These are phyloP conservation scores for Drosophila willistoni DNA, from an alignment of 1,140 invertebrate genomes.

Conservation along the genomic window DNA sequence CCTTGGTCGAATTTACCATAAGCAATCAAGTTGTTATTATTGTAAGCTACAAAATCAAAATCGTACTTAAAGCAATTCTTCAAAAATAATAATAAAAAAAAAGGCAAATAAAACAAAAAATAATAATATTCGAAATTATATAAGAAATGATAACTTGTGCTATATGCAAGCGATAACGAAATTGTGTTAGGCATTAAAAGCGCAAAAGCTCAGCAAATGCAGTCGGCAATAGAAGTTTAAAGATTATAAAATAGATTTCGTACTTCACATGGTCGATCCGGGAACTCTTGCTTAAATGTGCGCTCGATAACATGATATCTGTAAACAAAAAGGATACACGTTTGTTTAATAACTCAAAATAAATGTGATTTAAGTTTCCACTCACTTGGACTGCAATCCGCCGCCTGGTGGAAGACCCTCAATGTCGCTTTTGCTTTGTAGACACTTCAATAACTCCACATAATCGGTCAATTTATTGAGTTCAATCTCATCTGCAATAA, in stretches of 20 bases:
- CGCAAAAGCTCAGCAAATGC: slow-evolving; percentile 38
- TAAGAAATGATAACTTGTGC: slow-evolving; percentile 17
- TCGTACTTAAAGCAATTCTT: background rate
- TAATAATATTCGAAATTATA: slow-evolving; percentile 32
- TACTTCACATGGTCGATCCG: slow-evolving; percentile 82
- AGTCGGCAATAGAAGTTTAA: slow-evolving; percentile 55
- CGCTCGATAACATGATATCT: slow-evolving; percentile 82
- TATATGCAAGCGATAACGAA: slow-evolving; percentile 44
- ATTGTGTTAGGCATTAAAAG: slow-evolving; percentile 37
- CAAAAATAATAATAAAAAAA: slow-evolving; percentile 5
- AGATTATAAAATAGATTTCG: slow-evolving; percentile 77
- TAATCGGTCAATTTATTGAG: slow-evolving; percentile 66
- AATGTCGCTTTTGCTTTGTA: slow-evolving; percentile 73
- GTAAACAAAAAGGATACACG: slow-evolving; percentile 25
- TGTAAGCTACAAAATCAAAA: slow-evolving; percentile 17
- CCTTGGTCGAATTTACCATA: background rate
- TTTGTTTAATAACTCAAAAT: too few relatives aligned
- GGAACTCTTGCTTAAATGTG: slow-evolving; percentile 77
- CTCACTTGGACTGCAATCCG: slow-evolving; percentile 80
- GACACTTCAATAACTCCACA: slow-evolving; percentile 71
- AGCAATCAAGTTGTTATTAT: background rate
- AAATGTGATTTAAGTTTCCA: slow-evolving; percentile 7
- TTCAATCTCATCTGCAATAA: slow-evolving; percentile 75
- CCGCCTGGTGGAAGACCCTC: slow-evolving; percentile 82
- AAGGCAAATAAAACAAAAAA: slow-evolving; percentile 30